Base-by-base conservation (phyloP, 2,888 invertebrate genomes). In the Scaptomyza flava region DNA sequence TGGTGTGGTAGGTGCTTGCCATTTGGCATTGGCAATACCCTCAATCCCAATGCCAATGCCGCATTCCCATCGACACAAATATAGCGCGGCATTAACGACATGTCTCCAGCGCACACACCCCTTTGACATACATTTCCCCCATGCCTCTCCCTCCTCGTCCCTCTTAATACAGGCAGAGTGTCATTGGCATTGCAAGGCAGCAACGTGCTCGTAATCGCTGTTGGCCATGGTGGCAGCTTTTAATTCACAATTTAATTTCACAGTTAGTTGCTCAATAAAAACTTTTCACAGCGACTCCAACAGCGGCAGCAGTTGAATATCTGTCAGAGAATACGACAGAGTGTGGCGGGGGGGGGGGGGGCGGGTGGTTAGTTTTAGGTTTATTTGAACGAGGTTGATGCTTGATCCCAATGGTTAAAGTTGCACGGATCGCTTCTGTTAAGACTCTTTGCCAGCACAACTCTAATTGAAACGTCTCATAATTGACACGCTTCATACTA, bases 191-290 rank as follows among this genome's bases (percentile, higher is more conserved):
- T 14, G 38, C 14, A n/a, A 36, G 31, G 48, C 53, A 52, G 27
- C 38, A 38, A 14, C 51, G 46, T 34, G 52, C 56, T 75, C 61
- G 77, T 77, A 77, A 77, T 77, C 76, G 76, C 76, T 77, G 69
- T 66, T 77, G 65, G 76, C 77, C 69, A 78, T 72, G 78, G 70
- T 76, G 76, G 76, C 79, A 79, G 81, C 81, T 81, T 83, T 85
- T 81, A 87, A 79, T 82, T 87, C 72, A 84, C 80, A 87, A 84
- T 84, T 84, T 87, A 84, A 84, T 84, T 87, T 84, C 81, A 82
- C 81, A 83, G 81, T 79, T 76, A 84, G 85, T 76, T 85, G 85
- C 72, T 74, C 82, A 68, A 81, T 73, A 78, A 84, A 82, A 81
- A 79, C 72, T 77, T 79, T 77, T 75, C 74, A 72, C 76, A 74